Evolutionary conservation across 1,140 invertebrate genomes (phyloP).

Genomic region (Monomorium pharaonis): DNA sequence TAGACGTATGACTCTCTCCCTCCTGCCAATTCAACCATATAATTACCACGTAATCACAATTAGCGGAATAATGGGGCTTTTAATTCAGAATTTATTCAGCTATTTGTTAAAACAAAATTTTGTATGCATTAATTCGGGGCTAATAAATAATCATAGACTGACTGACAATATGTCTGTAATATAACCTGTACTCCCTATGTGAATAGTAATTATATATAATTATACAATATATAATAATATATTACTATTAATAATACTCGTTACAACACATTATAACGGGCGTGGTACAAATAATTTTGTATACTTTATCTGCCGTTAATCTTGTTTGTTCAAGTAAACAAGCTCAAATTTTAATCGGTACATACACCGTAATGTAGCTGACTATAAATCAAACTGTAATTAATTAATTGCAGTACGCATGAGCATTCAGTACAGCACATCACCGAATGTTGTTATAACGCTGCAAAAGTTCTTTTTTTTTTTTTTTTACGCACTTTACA

Average conservation of each 20-base stretch:
- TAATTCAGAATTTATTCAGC: slow-evolving; percentile 11
- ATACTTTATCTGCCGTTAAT: background rate
- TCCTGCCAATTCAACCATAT: slow-evolving; percentile 3
- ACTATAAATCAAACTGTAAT: background rate
- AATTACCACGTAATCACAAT: slow-evolving; percentile 20
- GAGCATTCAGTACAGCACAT: background rate
- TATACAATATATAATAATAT: background rate
- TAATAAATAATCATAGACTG: slow-evolving; percentile 39
- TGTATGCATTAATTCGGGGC: slow-evolving; percentile 19
- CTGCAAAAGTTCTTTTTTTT: background rate
- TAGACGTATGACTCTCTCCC: background rate
- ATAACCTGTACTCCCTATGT: background rate
- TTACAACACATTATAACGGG: slow-evolving; percentile 6
- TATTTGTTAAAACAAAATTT: background rate
- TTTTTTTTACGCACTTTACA: background rate
- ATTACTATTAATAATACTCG: slow-evolving; percentile 35
- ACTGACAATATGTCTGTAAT: background rate
- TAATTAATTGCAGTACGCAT: background rate
- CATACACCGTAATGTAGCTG: background rate
- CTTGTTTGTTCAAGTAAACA: background rate
- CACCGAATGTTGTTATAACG: background rate
- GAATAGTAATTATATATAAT: slow-evolving; percentile 39
- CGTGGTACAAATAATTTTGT: slow-evolving; percentile 22
- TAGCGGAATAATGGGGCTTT: background rate
- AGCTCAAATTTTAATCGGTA: slow-evolving; percentile 30